Conservation (phyloP, 2,113 vertebrate genomes). For the Ibidorhyncha struthersii region DNA sequence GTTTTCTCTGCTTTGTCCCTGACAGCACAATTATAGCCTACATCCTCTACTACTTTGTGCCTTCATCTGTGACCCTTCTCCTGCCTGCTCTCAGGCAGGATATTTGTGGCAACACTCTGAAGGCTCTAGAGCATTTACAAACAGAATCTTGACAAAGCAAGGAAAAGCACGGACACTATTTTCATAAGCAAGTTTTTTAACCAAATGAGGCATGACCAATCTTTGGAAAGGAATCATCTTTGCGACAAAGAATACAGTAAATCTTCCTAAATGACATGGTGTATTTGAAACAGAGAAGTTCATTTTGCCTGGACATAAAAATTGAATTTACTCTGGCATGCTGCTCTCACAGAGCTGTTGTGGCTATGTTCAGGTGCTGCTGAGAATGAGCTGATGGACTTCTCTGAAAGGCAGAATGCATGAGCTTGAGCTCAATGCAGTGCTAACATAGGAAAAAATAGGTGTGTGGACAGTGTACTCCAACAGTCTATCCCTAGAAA, state of each 20-base stretch:
- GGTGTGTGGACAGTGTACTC: neutral
- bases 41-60: neutral
- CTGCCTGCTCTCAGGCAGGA: rapidly evolving
- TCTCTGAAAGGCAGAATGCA: neutral
- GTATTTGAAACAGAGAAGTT: neutral
- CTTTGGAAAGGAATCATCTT: neutral
- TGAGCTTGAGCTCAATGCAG: neutral
- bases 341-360: neutral
- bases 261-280: neutral
- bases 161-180: neutral
- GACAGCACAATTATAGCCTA: neutral
- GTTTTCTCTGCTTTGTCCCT: neutral
- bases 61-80: neutral
- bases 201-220: neutral
- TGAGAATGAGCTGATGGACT: neutral
- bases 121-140: neutral
- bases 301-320: neutral
- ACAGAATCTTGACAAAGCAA: neutral
- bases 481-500: neutral
- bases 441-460: neutral
- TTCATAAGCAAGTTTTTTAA: neutral
- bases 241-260: neutral
- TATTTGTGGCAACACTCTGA: neutral
- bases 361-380: neutral
- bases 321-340: neutral